Evolutionary conservation across 2,797 vertebrate genomes (phyloP).

Genomic region (Chaunax sp.): DNA sequence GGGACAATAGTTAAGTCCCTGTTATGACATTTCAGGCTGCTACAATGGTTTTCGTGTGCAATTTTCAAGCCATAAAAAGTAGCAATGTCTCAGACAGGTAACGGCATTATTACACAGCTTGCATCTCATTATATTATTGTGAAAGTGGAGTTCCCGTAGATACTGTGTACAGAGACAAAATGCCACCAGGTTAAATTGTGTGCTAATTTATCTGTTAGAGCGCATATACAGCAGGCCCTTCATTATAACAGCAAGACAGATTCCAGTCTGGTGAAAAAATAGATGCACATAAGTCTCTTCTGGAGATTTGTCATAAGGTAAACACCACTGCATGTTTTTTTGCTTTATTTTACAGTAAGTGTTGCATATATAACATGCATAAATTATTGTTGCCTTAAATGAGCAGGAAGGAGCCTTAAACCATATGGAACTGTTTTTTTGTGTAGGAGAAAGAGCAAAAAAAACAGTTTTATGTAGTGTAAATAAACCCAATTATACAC

Average conservation of each 20-base stretch:
- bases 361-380: constrained; percentile 32
- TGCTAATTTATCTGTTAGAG: constrained; percentile 39
- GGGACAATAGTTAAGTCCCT: constrained; percentile 57
- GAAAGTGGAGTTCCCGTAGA: constrained; percentile 43
- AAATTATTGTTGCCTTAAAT: constrained; percentile 42
- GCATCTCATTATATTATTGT: constrained; percentile 60
- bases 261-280: constrained; percentile 49
- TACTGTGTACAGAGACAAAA: constrained; percentile 20
- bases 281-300: constrained; percentile 44
- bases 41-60: constrained; percentile 55
- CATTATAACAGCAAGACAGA: constrained; percentile 42
- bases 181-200: constrained; percentile 26
- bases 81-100: constrained; percentile 54
- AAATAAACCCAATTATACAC: constrained; percentile 53
- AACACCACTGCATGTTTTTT: constrained; percentile 49
- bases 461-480: constrained; percentile 31
- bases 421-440: constrained; percentile 26
- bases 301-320: constrained; percentile 55
- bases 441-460: constrained; percentile 33
- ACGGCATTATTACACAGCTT: constrained; percentile 56
- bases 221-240: constrained; percentile 23
- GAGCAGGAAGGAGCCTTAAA: constrained; percentile 25
- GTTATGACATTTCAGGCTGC: constrained; percentile 59
- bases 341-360: constrained; percentile 56
- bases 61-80: constrained; percentile 56